phyloP scores from a whole-genome alignment of 2,797 vertebrate genomes.

The Lagodon rhomboides region DNA sequence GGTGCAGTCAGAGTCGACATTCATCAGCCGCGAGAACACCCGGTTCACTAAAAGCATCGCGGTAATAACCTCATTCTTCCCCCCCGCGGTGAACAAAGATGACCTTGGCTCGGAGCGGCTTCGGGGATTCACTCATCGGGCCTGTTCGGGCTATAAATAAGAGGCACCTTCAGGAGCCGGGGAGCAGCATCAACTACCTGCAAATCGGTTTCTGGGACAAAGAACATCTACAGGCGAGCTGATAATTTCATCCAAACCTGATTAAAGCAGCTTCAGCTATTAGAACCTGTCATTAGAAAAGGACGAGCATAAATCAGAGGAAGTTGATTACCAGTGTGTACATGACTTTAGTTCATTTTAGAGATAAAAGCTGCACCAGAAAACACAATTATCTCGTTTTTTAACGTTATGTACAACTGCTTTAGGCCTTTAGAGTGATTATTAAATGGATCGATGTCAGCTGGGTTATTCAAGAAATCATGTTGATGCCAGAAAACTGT shows the following conservation, averaged over 20 bases:
- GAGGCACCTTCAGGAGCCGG: conserved; percentile 49
- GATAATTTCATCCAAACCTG: conserved; percentile 45
- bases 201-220: conserved; percentile 58
- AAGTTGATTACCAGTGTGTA: conserved; percentile 14
- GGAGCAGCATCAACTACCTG: conserved; percentile 32
- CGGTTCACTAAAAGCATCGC: conserved; percentile 26
- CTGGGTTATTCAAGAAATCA: conserved; percentile 4
- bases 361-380: not conserved
- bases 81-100: conserved; percentile 52
- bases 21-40: conserved; percentile 41
- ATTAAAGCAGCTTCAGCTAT: conserved; percentile 37
- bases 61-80: conserved; percentile 48
- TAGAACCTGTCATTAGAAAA: not conserved
- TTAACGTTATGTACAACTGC: not conserved
- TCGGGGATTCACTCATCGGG: conserved; percentile 56
- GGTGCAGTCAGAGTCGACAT: conserved; percentile 44
- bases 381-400: conserved; percentile 21
- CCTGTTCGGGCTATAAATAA: conserved; percentile 50
- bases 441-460: conserved; percentile 37
- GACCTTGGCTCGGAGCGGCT: conserved; percentile 62
- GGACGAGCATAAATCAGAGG: conserved; percentile 39
- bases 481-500: not conserved
- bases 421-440: conserved; percentile 13
- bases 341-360: not conserved
- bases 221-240: conserved; percentile 9